A percentile compares a stretch with the other conserved stretches of the same genome.
Evolutionary conservation across 1,140 invertebrate species (phyloP).

Genomic region (Phortica variegata): DNA sequence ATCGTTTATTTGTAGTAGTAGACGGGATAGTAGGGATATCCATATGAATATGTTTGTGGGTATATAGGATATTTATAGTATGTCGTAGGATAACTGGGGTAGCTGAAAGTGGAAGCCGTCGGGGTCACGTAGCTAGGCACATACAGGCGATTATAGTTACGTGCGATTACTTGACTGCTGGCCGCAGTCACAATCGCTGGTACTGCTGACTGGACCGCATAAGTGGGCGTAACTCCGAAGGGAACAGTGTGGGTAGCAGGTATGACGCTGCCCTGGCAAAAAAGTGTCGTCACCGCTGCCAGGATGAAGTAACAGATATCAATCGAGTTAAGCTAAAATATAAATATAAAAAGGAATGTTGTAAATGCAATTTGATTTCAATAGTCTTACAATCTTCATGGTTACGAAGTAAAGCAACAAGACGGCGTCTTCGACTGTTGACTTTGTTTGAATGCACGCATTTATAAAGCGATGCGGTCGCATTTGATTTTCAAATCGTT

Average conservation of each 20-base stretch:
- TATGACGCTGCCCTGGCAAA: slow-evolving; percentile 24
- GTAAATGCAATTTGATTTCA: too few species aligned
- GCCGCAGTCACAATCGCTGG: slow-evolving; percentile 24
- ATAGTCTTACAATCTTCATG: slow-evolving; percentile 40
- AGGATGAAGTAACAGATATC: slow-evolving; percentile 23
- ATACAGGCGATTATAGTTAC: slow-evolving; percentile 32
- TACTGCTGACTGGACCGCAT: slow-evolving; percentile 3
- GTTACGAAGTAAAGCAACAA: background rate
- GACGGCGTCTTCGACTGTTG: background rate
- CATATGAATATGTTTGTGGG: slow-evolving; percentile 20
- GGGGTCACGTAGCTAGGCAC: slow-evolving; percentile 28
- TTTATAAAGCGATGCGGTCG: background rate
- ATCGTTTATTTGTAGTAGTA: too few species aligned
- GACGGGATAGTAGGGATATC: slow-evolving; percentile 27
- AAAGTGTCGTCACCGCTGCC: slow-evolving; percentile 2
- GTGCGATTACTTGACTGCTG: slow-evolving; percentile 37
- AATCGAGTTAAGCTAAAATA: background rate
- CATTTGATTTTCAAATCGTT: slow-evolving; percentile 39
- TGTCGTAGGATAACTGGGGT: slow-evolving; percentile 25
- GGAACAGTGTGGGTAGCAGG: slow-evolving; percentile 19
- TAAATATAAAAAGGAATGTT: background rate
- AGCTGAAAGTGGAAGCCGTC: slow-evolving; percentile 4
- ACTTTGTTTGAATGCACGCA: slow-evolving; percentile 19
- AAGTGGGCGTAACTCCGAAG: slow-evolving; percentile 1
- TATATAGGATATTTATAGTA: slow-evolving; percentile 25